A percentile compares a stretch with the other conserved stretches of the same genome.
Evolutionary conservation across 2,797 vertebrate species (phyloP).

Genomic region (Rhynchonycteris naso): DNA sequence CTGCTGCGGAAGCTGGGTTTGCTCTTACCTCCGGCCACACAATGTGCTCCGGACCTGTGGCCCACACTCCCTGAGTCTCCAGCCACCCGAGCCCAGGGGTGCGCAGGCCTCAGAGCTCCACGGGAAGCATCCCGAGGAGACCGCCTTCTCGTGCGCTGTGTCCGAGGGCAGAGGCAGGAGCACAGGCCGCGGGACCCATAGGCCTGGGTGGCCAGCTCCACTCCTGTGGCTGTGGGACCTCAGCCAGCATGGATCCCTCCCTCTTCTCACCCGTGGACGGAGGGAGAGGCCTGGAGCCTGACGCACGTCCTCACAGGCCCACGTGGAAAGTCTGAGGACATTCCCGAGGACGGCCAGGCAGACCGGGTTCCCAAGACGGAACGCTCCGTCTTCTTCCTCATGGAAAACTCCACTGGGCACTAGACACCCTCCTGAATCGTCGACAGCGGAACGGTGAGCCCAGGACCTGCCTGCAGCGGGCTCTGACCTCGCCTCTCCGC

Average conservation of each 20-base stretch:
- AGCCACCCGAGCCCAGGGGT: rapidly evolving
- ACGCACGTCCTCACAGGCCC: not conserved
- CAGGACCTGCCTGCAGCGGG: rapidly evolving
- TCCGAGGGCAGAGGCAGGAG: not conserved
- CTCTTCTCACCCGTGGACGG: not conserved
- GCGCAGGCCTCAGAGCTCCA: not conserved
- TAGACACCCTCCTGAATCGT: no score
- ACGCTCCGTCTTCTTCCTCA: conserved; percentile 55
- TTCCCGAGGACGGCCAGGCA: not conserved
- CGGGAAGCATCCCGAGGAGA: rapidly evolving
- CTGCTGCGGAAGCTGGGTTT: rapidly evolving
- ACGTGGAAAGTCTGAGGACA: not conserved
- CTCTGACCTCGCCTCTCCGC: rapidly evolving
- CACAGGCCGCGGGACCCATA: rapidly evolving
- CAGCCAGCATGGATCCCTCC: not conserved
- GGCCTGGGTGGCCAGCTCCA: not conserved
- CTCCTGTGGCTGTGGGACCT: not conserved
- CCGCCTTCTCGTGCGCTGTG: rapidly evolving
- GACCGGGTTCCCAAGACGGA: conserved; percentile 55
- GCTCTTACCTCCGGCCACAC: rapidly evolving
- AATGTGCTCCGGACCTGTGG: rapidly evolving
- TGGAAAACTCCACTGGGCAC: conserved; percentile 78
- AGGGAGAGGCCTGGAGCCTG: not conserved
- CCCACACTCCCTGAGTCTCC: rapidly evolving
- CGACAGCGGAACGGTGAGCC: conserved; percentile 37